phyloP scores from a whole-genome alignment of 2,888 invertebrate species.

The Cheilosia urbana region DNA sequence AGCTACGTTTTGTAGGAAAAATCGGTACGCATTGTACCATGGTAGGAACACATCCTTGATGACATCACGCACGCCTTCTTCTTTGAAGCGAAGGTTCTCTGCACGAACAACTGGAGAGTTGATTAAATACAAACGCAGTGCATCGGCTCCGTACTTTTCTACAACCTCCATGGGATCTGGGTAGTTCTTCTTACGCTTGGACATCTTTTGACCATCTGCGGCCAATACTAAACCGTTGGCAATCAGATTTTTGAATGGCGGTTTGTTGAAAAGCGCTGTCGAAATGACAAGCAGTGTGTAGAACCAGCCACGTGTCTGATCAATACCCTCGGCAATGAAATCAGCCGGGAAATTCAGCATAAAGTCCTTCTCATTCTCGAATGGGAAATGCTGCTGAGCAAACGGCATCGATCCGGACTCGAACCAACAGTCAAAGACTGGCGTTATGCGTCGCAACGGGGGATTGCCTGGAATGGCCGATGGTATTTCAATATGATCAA shows the following conservation, averaged over 20 bases:
- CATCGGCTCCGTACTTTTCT: conserved; percentile 97
- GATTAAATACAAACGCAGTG: conserved; percentile 96
- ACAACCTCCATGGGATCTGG: conserved; percentile 97
- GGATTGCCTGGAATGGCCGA: conserved; percentile 93
- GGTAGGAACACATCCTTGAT: conserved; percentile 99
- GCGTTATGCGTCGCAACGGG: conserved; percentile 92
- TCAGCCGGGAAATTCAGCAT: conserved; percentile 97
- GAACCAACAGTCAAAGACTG: conserved; percentile 99
- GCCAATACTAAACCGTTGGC: conserved; percentile 98
- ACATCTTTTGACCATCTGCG: conserved; percentile 99
- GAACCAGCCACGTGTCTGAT: conserved; percentile 99
- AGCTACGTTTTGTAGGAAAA: conserved; percentile 96
- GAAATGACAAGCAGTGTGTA: conserved; percentile 99
- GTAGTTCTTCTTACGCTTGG: conserved; percentile 99
- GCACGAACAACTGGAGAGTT: conserved; percentile 99
- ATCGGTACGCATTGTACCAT: conserved; percentile 97
- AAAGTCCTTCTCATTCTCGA: conserved; percentile 95
- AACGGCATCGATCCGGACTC: conserved; percentile 99
- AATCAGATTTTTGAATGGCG: conserved; percentile 99
- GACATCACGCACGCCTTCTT: conserved; percentile 97
- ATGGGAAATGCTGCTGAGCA: conserved; percentile 98
- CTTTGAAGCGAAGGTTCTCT: conserved; percentile 97
- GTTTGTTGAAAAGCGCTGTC: conserved; percentile 96
- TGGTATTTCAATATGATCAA: conserved; percentile 97
- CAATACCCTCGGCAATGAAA: conserved; percentile 99